Evolutionary conservation across 2,797 vertebrate genomes (phyloP).

Genomic region (Typhlichthys eigenmanni): DNA sequence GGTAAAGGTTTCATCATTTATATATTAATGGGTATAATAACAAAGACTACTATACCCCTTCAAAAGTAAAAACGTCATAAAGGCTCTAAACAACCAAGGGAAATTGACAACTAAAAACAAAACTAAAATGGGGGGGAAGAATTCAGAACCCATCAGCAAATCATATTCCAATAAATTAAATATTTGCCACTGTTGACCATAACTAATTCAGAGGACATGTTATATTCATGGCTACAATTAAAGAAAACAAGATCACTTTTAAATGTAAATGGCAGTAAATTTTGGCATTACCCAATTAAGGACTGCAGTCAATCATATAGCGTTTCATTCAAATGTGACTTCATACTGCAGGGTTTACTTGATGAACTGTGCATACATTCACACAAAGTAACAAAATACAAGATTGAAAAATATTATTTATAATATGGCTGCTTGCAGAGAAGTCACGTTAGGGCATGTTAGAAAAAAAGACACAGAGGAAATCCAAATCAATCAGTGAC

Average conservation of each 20-base stretch:
- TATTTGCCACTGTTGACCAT: conserved; percentile 81
- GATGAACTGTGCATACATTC: background rate
- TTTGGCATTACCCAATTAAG: conserved; percentile 83
- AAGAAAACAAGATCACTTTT: conserved; percentile 80
- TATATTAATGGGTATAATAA: conserved; percentile 85
- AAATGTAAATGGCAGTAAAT: conserved; percentile 83
- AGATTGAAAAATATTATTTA: background rate
- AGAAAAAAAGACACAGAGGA: conserved; percentile 8
- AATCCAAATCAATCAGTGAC: conserved; percentile 3
- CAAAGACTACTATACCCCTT: conserved; percentile 75
- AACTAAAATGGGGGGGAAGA: conserved; percentile 38
- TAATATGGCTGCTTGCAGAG: background rate
- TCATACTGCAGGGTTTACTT: background rate
- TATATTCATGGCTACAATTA: conserved; percentile 82
- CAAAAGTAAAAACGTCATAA: conserved; percentile 78
- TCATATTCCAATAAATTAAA: conserved; percentile 80
- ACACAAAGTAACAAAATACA: background rate
- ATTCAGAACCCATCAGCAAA: conserved; percentile 77
- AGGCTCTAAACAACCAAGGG: conserved; percentile 74
- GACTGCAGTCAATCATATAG: conserved; percentile 48
- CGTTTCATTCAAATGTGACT: conserved; percentile 8
- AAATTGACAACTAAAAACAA: conserved; percentile 43
- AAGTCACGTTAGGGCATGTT: background rate
- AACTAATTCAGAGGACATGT: conserved; percentile 80
- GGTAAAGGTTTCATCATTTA: conserved; percentile 88